These are phyloP conservation scores for Geopemphigus sp. DNA, from an alignment of 1,140 invertebrate species.

Conservation along the genomic window DNA sequence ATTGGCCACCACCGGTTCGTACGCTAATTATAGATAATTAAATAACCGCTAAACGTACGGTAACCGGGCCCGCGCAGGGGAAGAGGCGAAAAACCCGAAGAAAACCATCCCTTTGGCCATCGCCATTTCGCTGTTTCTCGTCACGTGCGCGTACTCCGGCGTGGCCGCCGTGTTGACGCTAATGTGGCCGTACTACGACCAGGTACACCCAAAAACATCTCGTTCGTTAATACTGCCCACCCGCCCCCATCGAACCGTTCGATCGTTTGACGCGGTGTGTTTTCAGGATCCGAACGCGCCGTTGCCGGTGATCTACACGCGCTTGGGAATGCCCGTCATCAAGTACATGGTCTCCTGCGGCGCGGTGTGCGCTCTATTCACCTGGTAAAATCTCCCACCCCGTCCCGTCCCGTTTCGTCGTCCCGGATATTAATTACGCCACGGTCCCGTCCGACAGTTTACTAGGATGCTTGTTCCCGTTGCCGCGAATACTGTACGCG, in stretches of 20 bases:
- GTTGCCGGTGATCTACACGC: constrained; percentile 76
- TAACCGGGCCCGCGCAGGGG: too few species aligned
- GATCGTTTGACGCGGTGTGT: not conserved
- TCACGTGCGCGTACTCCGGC: constrained; percentile 84
- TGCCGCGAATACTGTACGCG: constrained; percentile 80
- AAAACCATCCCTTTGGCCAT: constrained; percentile 88
- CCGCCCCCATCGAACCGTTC: too few species aligned
- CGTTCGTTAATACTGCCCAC: too few species aligned
- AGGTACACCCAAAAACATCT: too few species aligned
- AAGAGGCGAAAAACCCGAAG: constrained; percentile 76
- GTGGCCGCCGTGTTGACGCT: constrained; percentile 83
- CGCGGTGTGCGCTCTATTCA: constrained; percentile 49
- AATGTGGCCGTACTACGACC: constrained; percentile 82
- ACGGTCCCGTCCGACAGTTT: too few species aligned
- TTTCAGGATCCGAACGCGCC: constrained; percentile 61
- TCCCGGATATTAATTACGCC: too few species aligned
- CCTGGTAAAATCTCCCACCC: constrained; percentile 42
- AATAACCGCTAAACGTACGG: too few species aligned
- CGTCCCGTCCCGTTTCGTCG: too few species aligned
- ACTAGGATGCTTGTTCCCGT: constrained; percentile 77
- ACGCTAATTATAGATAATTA: not conserved
- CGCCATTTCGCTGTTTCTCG: constrained; percentile 73
- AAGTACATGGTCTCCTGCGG: constrained; percentile 83
- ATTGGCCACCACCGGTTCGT: constrained; percentile 69
- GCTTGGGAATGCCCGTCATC: constrained; percentile 73